Evolutionary conservation across 1,140 invertebrate species (phyloP).

Genomic region (Lepidurus apus): DNA sequence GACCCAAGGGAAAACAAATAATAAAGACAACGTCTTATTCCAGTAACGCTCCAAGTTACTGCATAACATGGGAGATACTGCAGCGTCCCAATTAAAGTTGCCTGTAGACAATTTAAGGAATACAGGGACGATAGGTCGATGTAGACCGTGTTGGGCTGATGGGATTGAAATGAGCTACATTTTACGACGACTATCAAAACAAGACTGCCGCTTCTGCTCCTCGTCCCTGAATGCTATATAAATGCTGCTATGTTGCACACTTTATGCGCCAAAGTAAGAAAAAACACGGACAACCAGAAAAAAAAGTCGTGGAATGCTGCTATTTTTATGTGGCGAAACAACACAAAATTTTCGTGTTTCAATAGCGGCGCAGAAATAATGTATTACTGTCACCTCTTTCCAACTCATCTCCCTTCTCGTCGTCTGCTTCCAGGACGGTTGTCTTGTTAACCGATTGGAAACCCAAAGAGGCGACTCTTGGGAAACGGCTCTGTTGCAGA

Average conservation of each 20-base stretch:
- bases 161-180: conserved; percentile 18
- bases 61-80: no score
- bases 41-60: no score
- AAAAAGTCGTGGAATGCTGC: background rate
- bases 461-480: no score
- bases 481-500: no score
- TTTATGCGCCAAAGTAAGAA: background rate
- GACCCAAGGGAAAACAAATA: background rate
- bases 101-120: conserved; percentile 1
- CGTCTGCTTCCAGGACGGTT: no score
- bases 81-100: background rate
- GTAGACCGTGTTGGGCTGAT: background rate
- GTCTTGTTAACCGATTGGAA: no score
- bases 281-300: background rate
- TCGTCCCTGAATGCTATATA: background rate
- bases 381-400: no score
- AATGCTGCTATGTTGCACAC: conserved; percentile 7
- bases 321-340: background rate
- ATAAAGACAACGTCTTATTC: no score
- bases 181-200: conserved; percentile 5
- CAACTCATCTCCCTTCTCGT: no score
- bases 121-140: background rate
- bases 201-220: conserved; percentile 6
- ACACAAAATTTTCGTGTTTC: no score
- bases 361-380: no score